Evolutionary conservation across 1,140 invertebrate genomes (phyloP).

Genomic region (Maniola jurtina): DNA sequence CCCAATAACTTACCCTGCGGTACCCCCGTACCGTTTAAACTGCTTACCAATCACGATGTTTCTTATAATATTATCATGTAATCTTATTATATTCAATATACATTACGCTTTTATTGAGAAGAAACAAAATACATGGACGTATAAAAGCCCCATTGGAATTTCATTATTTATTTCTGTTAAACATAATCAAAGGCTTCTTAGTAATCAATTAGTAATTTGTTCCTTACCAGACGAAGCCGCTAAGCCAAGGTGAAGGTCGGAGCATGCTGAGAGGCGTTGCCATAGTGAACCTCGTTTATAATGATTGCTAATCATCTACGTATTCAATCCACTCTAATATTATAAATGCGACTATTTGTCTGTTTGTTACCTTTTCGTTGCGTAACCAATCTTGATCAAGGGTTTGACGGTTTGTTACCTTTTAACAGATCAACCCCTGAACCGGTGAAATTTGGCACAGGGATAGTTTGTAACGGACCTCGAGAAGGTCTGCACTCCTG

Average conservation of each 20-base stretch:
- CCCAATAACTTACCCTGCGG: conserved; percentile 49
- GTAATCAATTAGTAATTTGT: conserved; percentile 33
- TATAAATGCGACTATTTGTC: background rate
- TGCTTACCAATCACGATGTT: conserved; percentile 4
- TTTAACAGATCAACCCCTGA: too few species aligned
- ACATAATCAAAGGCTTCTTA: conserved; percentile 13
- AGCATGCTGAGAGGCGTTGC: conserved; percentile 36
- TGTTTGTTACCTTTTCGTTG: background rate
- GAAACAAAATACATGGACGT: background rate
- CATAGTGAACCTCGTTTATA: conserved; percentile 38
- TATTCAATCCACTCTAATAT: conserved; percentile 36
- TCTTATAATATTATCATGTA: background rate
- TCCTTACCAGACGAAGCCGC: conserved; percentile 45
- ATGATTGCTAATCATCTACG: conserved; percentile 42
- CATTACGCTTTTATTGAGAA: conserved; percentile 27
- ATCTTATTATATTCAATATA: conserved; percentile 28
- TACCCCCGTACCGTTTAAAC: conserved; percentile 35
- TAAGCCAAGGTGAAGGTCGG: conserved; percentile 53
- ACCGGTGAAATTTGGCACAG: too few species aligned
- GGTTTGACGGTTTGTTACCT: background rate
- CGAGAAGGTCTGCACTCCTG: too few species aligned
- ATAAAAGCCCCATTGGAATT: background rate
- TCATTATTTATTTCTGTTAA: background rate
- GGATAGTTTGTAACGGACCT: too few species aligned
- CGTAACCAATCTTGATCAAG: background rate